Conservation (phyloP, 2,113 vertebrate genomes). For the Crotalus viridis region DNA sequence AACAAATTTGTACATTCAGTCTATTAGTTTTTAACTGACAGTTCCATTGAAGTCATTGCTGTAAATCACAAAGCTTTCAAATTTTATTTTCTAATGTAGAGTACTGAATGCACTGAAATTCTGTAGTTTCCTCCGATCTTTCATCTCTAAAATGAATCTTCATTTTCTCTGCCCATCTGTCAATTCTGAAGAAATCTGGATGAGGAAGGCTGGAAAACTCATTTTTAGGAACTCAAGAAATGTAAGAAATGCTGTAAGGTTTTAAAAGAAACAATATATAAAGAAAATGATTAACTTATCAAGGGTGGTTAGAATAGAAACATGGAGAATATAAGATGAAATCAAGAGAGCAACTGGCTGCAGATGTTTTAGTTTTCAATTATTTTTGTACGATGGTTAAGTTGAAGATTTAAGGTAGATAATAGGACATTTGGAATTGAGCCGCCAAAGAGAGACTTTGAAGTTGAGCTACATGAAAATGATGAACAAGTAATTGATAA, state of each 20-base stretch:
- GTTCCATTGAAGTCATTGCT: not conserved
- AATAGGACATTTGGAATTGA: not conserved
- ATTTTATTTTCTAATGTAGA: not conserved
- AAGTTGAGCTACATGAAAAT: not conserved
- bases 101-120: not conserved
- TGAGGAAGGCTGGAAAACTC: not conserved
- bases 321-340: not conserved
- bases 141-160: not conserved
- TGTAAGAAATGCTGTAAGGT: not conserved
- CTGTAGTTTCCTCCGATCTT: not conserved
- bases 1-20: not conserved
- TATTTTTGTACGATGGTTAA: not conserved
- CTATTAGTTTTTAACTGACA: not conserved
- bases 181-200: not conserved
- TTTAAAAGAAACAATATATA: not conserved
- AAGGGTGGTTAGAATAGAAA: not conserved
- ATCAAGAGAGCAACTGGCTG: not conserved
- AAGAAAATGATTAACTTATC: not conserved
- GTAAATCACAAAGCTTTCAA: not conserved
- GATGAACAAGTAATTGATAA: not conserved
- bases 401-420: not conserved
- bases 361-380: not conserved
- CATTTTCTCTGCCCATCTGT: not conserved
- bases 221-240: not conserved
- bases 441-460: not conserved